Base-by-base conservation (phyloP, 2,113 vertebrate genomes). In the Fulmarus glacialis region DNA sequence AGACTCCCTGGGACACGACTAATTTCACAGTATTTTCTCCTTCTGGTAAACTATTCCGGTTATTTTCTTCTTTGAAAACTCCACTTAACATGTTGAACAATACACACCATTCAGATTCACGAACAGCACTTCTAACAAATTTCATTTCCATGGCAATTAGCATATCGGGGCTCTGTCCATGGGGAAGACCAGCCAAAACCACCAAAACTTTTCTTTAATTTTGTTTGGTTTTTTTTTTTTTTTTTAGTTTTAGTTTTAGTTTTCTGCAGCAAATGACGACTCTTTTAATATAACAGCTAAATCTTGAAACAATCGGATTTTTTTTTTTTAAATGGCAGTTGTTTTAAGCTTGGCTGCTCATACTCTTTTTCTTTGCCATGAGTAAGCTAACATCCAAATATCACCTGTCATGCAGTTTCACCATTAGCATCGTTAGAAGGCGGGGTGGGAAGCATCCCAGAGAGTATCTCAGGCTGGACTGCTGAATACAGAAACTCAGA, bases 361-460 rank as follows among this genome's bases (percentile, higher is more conserved):
- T 23, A 34, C 15, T 64, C n/a, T 52, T 47, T 47, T 26, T 60
- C 66, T 89, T 83, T 89, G 55, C 84, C 20, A 12, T 40, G 52
- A 91, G 64, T 59, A 90, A 95, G 19, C 19, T 75, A 74, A 71
- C n/a, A 87, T 89, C 59, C 73, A 85, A 82, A 50, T 64, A n/a
- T 89, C 68, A 87, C 59, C 78, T 89, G 47, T n/a, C 84, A 89
- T 3, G 29, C 8, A 14, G 42, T 87, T 93, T 70, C 77, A 77
- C 36, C 68, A 81, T 81, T 36, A 36, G 1, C 40, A 70, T 62
- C 77, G 62, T 84, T 47, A 74, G 27, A 87, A 84, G 29, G 77
- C 11, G 9, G 40, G 26, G 32, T 53, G 59, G 42, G 58, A 89
- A 82, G 42, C 24, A 66, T 10, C 73, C n/a, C 45, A 87, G 68